phyloP scores from a whole-genome alignment of 2,113 vertebrate genomes.

The Corythoichthys intestinalis region DNA sequence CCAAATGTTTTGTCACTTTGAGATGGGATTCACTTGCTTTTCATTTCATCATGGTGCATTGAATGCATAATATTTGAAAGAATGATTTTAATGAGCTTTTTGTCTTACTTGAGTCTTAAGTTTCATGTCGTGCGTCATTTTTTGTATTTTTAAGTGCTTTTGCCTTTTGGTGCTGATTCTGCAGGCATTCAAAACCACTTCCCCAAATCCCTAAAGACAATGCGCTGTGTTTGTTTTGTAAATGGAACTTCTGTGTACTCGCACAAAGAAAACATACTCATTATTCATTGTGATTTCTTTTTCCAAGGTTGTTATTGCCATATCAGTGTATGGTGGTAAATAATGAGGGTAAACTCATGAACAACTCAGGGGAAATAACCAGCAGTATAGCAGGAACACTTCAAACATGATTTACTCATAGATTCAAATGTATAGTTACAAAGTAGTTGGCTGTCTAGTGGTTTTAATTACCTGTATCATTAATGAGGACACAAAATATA shows the following conservation, averaged over 20 bases:
- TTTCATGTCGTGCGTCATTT: constrained; percentile 21
- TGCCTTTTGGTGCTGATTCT: constrained; percentile 21
- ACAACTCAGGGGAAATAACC: constrained; percentile 15
- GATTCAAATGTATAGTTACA: neutral
- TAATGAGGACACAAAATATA: no score
- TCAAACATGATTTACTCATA: neutral
- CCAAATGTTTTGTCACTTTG: constrained; percentile 34
- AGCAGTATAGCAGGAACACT: constrained; percentile 2
- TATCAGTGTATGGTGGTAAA: constrained; percentile 20
- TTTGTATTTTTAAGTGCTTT: constrained; percentile 21
- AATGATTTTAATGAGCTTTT: constrained; percentile 45
- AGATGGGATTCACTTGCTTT: constrained; percentile 32
- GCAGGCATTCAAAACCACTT: constrained; percentile 28
- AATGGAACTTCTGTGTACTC: constrained; percentile 17
- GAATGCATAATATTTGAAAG: constrained; percentile 20
- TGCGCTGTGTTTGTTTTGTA: constrained; percentile 43
- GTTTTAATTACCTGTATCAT: no score
- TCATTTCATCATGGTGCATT: constrained; percentile 22
- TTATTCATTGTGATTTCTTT: constrained; percentile 48
- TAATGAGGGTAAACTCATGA: constrained; percentile 26
- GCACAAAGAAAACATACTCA: constrained; percentile 13
- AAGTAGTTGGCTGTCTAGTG: neutral
- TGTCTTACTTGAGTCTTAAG: constrained; percentile 35
- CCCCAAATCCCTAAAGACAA: constrained; percentile 31
- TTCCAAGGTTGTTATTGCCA: constrained; percentile 18